phyloP scores from a whole-genome alignment of 2,113 vertebrate genomes.

The Heliornis fulica region DNA sequence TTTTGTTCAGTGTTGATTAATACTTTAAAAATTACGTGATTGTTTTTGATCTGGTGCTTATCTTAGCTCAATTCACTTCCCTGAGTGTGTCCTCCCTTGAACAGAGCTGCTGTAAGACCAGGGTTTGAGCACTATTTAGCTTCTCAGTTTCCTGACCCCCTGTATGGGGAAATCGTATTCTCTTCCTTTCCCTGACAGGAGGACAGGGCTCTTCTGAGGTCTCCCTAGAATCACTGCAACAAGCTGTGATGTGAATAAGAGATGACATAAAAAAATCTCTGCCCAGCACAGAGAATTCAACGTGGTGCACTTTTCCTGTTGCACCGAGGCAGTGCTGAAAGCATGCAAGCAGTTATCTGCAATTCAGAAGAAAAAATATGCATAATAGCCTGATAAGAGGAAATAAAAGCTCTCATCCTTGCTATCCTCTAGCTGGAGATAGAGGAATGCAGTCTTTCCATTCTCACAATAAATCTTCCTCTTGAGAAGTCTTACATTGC shows the following conservation, averaged over 20 bases:
- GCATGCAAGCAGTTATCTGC: background rate
- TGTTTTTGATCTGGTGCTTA: background rate
- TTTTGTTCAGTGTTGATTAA: background rate
- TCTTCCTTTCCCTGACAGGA: background rate
- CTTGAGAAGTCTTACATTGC: background rate
- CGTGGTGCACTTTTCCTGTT: background rate
- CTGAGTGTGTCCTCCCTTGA: background rate
- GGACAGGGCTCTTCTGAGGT: background rate
- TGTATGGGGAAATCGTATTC: background rate
- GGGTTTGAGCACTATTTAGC: background rate
- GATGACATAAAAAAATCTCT: background rate
- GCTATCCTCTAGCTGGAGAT: background rate
- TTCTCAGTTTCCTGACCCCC: background rate
- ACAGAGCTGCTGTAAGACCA: background rate
- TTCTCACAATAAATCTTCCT: background rate
- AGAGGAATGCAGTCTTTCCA: background rate
- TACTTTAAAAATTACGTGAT: background rate
- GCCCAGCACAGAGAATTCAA: background rate
- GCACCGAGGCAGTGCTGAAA: background rate
- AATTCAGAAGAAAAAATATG: background rate
- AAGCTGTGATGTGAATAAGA: slow-evolving; percentile 37
- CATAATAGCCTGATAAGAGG: background rate
- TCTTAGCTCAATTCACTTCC: background rate
- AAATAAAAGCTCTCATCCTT: background rate
- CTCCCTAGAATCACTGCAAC: background rate